Base-by-base conservation (phyloP, 2,113 vertebrate genomes). In the Psittacula cyanocephala region DNA sequence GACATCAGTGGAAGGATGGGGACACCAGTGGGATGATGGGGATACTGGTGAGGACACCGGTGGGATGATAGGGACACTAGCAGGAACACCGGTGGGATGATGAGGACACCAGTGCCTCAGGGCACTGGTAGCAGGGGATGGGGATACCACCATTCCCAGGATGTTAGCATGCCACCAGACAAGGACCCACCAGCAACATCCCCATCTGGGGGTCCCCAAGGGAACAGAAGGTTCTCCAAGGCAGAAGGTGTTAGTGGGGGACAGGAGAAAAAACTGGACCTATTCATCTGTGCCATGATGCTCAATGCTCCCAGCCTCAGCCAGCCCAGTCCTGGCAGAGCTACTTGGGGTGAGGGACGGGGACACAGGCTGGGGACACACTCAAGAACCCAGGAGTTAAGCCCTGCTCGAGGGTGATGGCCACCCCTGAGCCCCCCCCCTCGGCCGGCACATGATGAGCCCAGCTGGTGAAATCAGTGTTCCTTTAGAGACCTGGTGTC, bases 221-320 rank as follows among this genome's bases (percentile, higher is more conserved):
- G 57, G 1, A 37, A 37, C 37, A 37, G 37, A 37, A 37, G 37
- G 37, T 37, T 37, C 37, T 37, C 37, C 37, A 37, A 37, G 37
- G 37, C 24, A 14, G 11, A 8, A 12, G 41, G 14, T 17, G 19
- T 57, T 8, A 33, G 28, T 7, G 3, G 22, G 10, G 63, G 29
- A 71, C 71, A 39, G 25, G n/a, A 59, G 49, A 8, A 3, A 50
- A 65, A 83, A 13, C 11, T 31, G 53, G 37, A 18, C 49, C 46
- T 1, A 0, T 41, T 17, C 52, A 43, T 20, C 57, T 35, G 1
- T 17, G 59, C 19, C 67, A 76, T 0, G 62, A 89, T 5, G 13
- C 20, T 2, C 23, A 17, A 0, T 0, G 6, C 72, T 75, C 46
- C 52, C 2, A 0, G 79, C 33, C 86, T 72, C 80, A 92, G 70